Percentiles rank a stretch among this genome's conserved stretches.
These are phyloP conservation scores for Chaetorhynchus papuensis DNA, from an alignment of 2,113 vertebrate genomes.

Conservation along the genomic window DNA sequence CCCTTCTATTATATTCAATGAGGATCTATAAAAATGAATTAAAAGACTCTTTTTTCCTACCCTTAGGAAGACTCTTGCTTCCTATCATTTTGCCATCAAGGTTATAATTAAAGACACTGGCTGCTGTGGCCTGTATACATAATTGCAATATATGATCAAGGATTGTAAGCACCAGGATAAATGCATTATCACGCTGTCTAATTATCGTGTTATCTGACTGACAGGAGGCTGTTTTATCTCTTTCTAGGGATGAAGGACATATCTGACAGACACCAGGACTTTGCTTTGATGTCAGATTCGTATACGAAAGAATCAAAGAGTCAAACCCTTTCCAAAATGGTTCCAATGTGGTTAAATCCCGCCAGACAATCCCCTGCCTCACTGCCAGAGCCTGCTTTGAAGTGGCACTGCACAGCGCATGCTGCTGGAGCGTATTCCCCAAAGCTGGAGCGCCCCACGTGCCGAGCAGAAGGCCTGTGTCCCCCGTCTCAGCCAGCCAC, in stretches of 20 bases:
- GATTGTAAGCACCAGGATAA: constrained; percentile 70
- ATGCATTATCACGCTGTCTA: constrained; percentile 69
- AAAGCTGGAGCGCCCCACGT: background rate
- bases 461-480: background rate
- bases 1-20: background rate
- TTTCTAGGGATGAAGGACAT: constrained; percentile 64
- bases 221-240: constrained; percentile 71
- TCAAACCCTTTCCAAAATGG: constrained; percentile 57
- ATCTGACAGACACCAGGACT: constrained; percentile 63
- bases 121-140: constrained; percentile 58
- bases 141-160: constrained; percentile 70
- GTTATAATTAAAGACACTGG: constrained; percentile 70
- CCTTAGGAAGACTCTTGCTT: constrained; percentile 29
- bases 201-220: constrained; percentile 72
- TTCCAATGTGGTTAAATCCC: constrained; percentile 53
- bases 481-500: background rate
- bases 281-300: constrained; percentile 72
- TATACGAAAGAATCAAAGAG: constrained; percentile 69
- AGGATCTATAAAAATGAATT: constrained; percentile 21
- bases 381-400: constrained; percentile 62
- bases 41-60: constrained; percentile 32
- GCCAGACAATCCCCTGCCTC: constrained; percentile 21
- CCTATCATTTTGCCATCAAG: constrained; percentile 68
- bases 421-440: background rate
- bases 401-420: constrained; percentile 17